Conservation (phyloP, 1,140 invertebrate species). For the Hermetia illucens region DNA sequence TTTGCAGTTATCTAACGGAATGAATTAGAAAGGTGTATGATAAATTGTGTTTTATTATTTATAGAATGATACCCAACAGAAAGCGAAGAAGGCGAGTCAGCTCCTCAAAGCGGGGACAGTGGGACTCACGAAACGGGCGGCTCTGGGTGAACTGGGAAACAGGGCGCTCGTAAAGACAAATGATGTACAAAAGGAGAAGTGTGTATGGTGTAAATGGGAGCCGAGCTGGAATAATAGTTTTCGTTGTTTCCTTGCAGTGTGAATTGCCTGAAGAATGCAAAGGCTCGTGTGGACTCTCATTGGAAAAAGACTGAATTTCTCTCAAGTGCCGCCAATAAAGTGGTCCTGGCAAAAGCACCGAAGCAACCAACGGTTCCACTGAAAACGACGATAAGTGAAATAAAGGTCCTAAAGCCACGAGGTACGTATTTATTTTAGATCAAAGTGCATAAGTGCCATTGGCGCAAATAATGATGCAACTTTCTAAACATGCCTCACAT, state of each 20-base stretch:
- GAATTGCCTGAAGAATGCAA: conserved; percentile 16
- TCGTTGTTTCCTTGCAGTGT: conserved; percentile 8
- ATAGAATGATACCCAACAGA: too few species aligned
- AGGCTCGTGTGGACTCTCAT: conserved; percentile 24
- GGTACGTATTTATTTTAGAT: too few species aligned
- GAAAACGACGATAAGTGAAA: too few species aligned
- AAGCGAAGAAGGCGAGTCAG: conserved; percentile 22
- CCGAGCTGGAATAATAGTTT: background rate
- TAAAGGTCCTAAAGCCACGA: too few species aligned
- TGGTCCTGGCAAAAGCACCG: too few species aligned
- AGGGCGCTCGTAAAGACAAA: conserved; percentile 16
- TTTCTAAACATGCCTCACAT: too few species aligned
- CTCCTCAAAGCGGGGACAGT: conserved; percentile 14
- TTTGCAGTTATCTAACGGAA: too few species aligned
- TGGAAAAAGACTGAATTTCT: conserved; percentile 23
- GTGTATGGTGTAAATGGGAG: background rate
- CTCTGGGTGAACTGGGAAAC: conserved; percentile 26
- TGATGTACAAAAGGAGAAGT: conserved; percentile 24
- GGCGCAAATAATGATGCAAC: too few species aligned
- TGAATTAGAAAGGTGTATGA: too few species aligned
- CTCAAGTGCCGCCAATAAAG: conserved; percentile 9
- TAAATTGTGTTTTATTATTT: too few species aligned
- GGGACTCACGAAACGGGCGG: conserved; percentile 24
- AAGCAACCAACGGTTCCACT: too few species aligned
- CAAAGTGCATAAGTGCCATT: too few species aligned